Base-by-base conservation (phyloP, 2,797 vertebrate genomes). In the Enteromius mattozi region DNA sequence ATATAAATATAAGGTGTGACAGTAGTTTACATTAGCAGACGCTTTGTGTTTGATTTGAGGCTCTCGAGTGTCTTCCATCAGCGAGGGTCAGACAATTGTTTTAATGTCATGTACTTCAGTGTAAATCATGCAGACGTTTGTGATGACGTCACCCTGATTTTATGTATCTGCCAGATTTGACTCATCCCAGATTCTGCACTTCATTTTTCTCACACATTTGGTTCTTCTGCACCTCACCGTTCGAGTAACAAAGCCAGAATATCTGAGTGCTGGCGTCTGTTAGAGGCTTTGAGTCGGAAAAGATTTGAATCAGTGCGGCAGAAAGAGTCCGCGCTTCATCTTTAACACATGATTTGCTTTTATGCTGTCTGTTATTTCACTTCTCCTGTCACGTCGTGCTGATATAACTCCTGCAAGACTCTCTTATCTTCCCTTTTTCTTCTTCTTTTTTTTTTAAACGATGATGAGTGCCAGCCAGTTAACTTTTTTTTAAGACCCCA, bases 241-340 rank as follows among this genome's bases (percentile, higher is more conserved):
- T 63, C 17, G 17, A 30, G 56, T 17, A 35, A 2, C 3, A 61
- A 47, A 63, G n/a, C 3, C 24, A 59, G 21, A 63, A 56, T 24
- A 21, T 9, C n/a, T 70, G 65, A 63, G 81, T 9, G 30, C 12
- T 14, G 59, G 24, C 13, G 24, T 27, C 59, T 63, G 24, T 63
- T 63, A 14, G 61, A 76, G 70, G 56, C 76, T 82, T 78, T 33
- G 56, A 81, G 54, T 54, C 47, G 27, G 47, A 74, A 51, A 75
- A 35, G 30, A 75, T 69, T n/a, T 27, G 70, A 82, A 76, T 71
- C 70, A 5, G 51, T 47, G 45, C 68, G 30, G 33, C 54, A 24
- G n/a, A 78, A 82, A 80, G 83, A 85, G 74, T 69, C 68, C 30
- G 45, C 74, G 37, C 37, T 78, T 78, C 75, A 85, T 80, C 81